phyloP scores from a whole-genome alignment of 2,888 invertebrate species.

The Drosophila imparisetae region DNA sequence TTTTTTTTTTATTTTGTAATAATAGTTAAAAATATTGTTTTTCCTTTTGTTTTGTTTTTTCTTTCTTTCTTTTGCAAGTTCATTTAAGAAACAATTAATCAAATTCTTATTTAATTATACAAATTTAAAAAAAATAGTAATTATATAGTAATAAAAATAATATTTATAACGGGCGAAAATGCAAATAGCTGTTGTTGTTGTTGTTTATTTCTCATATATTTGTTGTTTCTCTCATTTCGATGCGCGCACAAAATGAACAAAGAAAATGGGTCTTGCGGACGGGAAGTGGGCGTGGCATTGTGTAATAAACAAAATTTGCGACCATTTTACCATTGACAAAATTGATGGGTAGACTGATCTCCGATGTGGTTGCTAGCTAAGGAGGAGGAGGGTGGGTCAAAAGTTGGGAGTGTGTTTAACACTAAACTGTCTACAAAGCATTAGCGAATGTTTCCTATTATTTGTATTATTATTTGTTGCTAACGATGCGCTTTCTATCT shows the following conservation, averaged over 20 bases:
- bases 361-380: conserved; percentile 4
- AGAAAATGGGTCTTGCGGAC: conserved; percentile 18
- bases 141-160: conserved; percentile 78
- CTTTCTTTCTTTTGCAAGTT: conserved; percentile 61
- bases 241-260: conserved; percentile 32
- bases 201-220: conserved; percentile 13
- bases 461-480: conserved; percentile 19
- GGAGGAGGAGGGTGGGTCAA: not conserved
- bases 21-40: conserved; percentile 62
- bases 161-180: conserved; percentile 76
- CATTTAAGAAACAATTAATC: conserved; percentile 72
- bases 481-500: conserved; percentile 40
- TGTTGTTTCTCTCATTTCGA: conserved; percentile 39
- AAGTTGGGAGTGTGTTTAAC: conserved; percentile 22
- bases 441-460: conserved; percentile 36
- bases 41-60: conserved; percentile 38
- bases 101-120: conserved; percentile 77
- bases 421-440: conserved; percentile 38
- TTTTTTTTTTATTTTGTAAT: conserved; percentile 47
- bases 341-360: conserved; percentile 4
- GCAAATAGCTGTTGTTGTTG: conserved; percentile 54
- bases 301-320: conserved; percentile 29
- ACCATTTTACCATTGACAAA: conserved; percentile 33
- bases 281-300: not conserved
- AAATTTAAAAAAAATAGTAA: conserved; percentile 78